Conservation (phyloP, 2,113 vertebrate genomes). For the Tachuris rubrigastra region DNA sequence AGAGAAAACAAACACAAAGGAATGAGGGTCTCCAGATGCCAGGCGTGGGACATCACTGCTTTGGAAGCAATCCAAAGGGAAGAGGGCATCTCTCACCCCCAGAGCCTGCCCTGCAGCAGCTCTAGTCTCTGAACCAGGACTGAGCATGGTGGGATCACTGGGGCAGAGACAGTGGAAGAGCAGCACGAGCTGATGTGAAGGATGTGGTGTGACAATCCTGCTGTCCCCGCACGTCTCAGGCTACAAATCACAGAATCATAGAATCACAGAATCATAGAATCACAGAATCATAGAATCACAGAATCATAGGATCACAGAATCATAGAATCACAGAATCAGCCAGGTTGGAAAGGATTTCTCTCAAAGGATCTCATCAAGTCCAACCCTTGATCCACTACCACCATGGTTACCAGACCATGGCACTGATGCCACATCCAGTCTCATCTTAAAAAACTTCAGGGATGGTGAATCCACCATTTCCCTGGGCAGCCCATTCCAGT, state of each 20-base stretch:
- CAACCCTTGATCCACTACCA: too few relatives aligned
- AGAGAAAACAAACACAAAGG: background rate
- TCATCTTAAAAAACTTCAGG: too few relatives aligned
- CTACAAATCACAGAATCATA: background rate
- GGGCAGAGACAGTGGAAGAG: background rate
- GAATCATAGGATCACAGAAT: too few relatives aligned
- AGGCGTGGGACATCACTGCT: background rate
- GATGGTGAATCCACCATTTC: too few relatives aligned
- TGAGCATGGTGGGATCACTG: background rate
- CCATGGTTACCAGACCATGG: too few relatives aligned
- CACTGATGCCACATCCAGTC: too few relatives aligned
- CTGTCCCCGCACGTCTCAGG: background rate
- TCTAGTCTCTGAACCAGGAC: background rate
- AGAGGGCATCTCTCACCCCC: background rate
- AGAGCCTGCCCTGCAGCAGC: background rate
- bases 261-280: too few relatives aligned
- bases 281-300: too few relatives aligned
- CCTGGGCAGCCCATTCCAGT: too few relatives aligned
- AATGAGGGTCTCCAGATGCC: background rate
- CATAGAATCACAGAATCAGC: too few relatives aligned
- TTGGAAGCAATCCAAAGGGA: background rate
- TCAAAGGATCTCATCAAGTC: too few relatives aligned
- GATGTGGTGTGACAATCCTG: background rate
- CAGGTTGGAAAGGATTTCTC: too few relatives aligned
- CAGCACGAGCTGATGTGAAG: background rate